Conservation (phyloP, 2,797 vertebrate genomes). For the Argyrosomus regius region DNA sequence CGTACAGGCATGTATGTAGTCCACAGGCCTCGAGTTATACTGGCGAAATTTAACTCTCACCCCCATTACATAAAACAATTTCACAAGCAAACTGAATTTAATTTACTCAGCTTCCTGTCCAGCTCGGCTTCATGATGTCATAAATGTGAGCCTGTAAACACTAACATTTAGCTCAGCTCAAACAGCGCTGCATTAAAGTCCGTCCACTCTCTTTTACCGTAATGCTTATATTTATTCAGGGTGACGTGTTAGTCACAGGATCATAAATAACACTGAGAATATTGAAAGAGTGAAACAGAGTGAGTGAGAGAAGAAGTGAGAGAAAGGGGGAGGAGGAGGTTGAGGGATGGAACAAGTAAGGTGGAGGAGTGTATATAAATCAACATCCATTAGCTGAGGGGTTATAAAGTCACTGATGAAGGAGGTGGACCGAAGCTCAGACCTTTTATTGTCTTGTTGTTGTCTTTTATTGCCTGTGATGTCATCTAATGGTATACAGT, state of each 20-base stretch:
- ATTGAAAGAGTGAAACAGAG: slow-evolving; percentile 33
- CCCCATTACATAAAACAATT: slow-evolving; percentile 53
- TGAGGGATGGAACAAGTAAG: slow-evolving; percentile 63
- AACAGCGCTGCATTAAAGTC: slow-evolving; percentile 57
- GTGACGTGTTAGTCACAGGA: slow-evolving; percentile 65
- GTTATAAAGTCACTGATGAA: slow-evolving; percentile 85
- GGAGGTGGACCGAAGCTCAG: slow-evolving; percentile 71
- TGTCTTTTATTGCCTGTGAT: slow-evolving; percentile 85
- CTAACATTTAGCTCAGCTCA: slow-evolving; percentile 54
- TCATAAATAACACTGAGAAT: slow-evolving; percentile 75
- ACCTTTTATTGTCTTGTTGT: slow-evolving; percentile 85
- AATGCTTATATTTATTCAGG: slow-evolving; percentile 77
- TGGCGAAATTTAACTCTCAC: slow-evolving; percentile 22
- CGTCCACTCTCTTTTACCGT: slow-evolving; percentile 65
- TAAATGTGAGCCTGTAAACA: slow-evolving; percentile 73
- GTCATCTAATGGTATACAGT: slow-evolving; percentile 85
- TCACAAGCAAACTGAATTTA: slow-evolving; percentile 68
- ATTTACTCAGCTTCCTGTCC: slow-evolving; percentile 68
- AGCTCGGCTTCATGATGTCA: slow-evolving; percentile 76
- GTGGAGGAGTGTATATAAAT: slow-evolving; percentile 82
- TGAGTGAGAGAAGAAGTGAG: slow-evolving; percentile 45
- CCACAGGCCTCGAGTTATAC: slow-evolving; percentile 7
- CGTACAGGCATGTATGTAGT: slow-evolving; percentile 9
- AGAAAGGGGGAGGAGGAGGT: slow-evolving; percentile 23
- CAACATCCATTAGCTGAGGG: slow-evolving; percentile 82